phyloP scores from a whole-genome alignment of 2,888 invertebrate species.

The Noctua fimbriata region DNA sequence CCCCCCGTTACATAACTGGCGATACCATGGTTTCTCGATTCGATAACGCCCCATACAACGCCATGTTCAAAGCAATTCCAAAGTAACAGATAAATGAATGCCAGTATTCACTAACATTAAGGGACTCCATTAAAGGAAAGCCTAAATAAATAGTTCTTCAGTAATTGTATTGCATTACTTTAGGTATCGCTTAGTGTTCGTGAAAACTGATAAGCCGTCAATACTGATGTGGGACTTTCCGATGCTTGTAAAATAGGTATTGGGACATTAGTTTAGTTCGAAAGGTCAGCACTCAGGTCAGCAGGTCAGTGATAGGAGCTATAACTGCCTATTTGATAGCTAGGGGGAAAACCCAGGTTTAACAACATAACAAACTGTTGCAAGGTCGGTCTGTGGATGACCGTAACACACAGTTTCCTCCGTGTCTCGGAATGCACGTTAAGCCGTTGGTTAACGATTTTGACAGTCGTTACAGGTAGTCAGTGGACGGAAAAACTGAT shows the following conservation, averaged over 20 bases:
- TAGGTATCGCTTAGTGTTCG: neutral
- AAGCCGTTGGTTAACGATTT: too few relatives aligned
- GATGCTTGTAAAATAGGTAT: neutral
- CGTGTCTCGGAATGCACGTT: neutral
- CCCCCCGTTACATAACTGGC: too few relatives aligned
- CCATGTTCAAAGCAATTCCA: neutral
- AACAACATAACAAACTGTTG: neutral
- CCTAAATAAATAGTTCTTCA: neutral
- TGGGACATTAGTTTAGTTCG: neutral
- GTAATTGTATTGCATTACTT: neutral
- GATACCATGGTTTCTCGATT: neutral
- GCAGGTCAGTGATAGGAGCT: neutral
- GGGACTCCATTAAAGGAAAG: neutral
- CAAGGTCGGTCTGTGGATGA: neutral
- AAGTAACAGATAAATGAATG: neutral
- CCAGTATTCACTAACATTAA: neutral
- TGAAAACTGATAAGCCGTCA: neutral
- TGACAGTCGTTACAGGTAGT: neutral
- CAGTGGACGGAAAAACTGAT: neutral
- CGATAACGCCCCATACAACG: neutral
- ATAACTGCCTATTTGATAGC: neutral
- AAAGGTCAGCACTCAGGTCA: conserved; percentile 21
- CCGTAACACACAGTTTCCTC: neutral
- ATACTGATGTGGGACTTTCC: neutral
- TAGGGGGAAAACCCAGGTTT: neutral